These are phyloP conservation scores for Amphipoea oculea DNA, from an alignment of 2,888 invertebrate genomes.

Conservation along the genomic window DNA sequence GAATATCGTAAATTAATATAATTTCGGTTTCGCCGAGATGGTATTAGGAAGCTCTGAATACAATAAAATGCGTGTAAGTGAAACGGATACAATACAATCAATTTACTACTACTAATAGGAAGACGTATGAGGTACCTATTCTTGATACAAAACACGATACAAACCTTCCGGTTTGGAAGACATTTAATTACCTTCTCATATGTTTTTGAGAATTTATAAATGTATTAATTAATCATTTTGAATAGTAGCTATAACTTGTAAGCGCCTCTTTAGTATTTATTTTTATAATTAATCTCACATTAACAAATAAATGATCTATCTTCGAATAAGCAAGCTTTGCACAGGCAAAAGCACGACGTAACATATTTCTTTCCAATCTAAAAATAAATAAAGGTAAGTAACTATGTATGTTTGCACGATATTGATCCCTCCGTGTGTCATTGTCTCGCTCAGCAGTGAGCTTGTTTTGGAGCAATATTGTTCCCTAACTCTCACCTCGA, in stretches of 20 bases:
- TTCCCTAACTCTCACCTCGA: constrained; percentile 17
- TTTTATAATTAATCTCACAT: constrained; percentile 1
- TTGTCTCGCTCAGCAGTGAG: constrained; percentile 39
- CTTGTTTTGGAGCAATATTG: constrained; percentile 35
- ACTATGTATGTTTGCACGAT: constrained; percentile 32
- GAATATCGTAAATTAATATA: constrained; percentile 51
- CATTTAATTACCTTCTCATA: background rate
- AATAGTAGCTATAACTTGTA: background rate
- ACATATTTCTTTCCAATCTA: background rate
- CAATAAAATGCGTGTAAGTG: constrained; percentile 52
- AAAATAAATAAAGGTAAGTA: constrained; percentile 26
- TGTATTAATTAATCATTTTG: background rate
- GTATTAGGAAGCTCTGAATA: constrained; percentile 45
- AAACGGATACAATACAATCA: constrained; percentile 58
- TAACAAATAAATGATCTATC: background rate
- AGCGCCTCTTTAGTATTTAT: constrained; percentile 13
- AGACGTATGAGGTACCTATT: constrained; percentile 33
- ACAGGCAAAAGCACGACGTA: background rate
- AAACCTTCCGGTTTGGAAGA: constrained; percentile 16
- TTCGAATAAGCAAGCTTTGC: background rate
- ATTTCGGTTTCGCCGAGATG: constrained; percentile 34
- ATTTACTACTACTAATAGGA: constrained; percentile 18
- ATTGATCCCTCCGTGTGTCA: constrained; percentile 49
- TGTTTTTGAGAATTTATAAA: constrained; percentile 9
- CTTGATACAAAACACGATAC: constrained; percentile 40